Conservation (phyloP, 2,797 vertebrate species). For the Euphonia xanthogaster region DNA sequence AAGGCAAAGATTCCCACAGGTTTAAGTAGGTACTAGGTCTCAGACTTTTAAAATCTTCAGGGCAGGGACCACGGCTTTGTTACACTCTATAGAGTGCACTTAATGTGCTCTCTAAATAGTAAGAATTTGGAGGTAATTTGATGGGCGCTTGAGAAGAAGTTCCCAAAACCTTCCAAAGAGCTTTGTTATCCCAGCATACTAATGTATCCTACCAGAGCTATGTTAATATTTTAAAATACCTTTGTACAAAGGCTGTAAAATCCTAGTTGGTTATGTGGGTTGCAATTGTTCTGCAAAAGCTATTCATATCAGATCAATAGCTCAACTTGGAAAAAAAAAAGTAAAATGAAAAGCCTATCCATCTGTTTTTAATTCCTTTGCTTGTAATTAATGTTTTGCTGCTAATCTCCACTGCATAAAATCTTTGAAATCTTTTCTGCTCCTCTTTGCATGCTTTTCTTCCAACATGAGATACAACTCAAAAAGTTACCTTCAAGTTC, state of each 20-base stretch:
- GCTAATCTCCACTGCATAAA: neutral
- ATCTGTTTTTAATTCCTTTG: neutral
- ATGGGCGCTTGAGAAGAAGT: neutral
- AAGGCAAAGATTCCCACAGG: conserved; percentile 25
- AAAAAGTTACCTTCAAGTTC: neutral
- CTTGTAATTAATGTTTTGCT: neutral
- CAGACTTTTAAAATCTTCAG: conserved; percentile 30
- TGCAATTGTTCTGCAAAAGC: neutral
- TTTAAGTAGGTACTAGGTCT: conserved; percentile 26
- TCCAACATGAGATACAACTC: neutral
- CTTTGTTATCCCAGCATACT: neutral
- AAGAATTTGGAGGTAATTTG: conserved; percentile 23
- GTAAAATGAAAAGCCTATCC: neutral
- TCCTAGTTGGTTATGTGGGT: neutral
- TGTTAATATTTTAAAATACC: neutral
- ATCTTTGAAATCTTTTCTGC: neutral
- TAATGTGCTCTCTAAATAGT: conserved; percentile 5
- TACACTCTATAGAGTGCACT: neutral
- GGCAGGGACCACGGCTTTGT: conserved; percentile 15
- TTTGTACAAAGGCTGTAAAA: conserved; percentile 13
- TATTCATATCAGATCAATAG: neutral
- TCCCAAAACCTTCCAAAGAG: conserved; percentile 14
- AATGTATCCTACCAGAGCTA: neutral
- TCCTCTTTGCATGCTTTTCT: neutral
- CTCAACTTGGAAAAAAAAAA: neutral